These are phyloP conservation scores for Chelonus formosanus DNA, from an alignment of 2,888 invertebrate genomes.

Conservation along the genomic window DNA sequence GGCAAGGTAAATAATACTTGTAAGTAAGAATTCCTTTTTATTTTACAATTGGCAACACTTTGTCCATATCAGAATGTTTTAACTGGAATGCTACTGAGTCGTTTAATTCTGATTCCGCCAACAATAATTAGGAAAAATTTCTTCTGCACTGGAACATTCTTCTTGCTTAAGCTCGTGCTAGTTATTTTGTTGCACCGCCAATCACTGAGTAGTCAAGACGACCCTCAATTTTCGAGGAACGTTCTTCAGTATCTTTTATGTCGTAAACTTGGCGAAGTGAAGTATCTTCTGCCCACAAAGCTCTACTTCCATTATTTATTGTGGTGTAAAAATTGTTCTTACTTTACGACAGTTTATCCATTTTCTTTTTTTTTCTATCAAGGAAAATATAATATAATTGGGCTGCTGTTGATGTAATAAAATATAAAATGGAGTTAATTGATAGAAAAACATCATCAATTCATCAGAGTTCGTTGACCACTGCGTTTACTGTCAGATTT, in stretches of 20 bases:
- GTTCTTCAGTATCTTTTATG: conserved; percentile 10
- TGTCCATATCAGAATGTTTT: not conserved
- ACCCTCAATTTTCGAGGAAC: conserved; percentile 27
- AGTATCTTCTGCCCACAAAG: too few relatives aligned
- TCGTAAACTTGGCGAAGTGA: not conserved
- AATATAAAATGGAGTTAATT: not conserved
- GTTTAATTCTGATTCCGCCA: conserved; percentile 5
- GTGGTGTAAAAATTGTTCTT: too few relatives aligned
- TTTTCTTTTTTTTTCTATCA: too few relatives aligned
- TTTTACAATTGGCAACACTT: not conserved
- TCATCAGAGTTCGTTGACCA: conserved; percentile 29
- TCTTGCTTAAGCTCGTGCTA: conserved; percentile 21
- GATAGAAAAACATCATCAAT: not conserved
- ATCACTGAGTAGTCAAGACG: conserved; percentile 3
- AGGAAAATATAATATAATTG: too few relatives aligned
- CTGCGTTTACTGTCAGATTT: conserved; percentile 25
- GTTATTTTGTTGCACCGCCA: conserved; percentile 3
- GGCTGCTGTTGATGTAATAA: too few relatives aligned
- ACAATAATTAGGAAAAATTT: conserved; percentile 25
- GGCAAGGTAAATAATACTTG: too few relatives aligned
- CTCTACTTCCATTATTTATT: too few relatives aligned
- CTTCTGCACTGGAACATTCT: conserved; percentile 15
- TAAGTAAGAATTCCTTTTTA: too few relatives aligned
- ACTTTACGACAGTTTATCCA: too few relatives aligned
- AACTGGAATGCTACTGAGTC: conserved; percentile 8